Conservation (phyloP, 2,797 vertebrate genomes). For the Parauchenoglanis punctatus region DNA sequence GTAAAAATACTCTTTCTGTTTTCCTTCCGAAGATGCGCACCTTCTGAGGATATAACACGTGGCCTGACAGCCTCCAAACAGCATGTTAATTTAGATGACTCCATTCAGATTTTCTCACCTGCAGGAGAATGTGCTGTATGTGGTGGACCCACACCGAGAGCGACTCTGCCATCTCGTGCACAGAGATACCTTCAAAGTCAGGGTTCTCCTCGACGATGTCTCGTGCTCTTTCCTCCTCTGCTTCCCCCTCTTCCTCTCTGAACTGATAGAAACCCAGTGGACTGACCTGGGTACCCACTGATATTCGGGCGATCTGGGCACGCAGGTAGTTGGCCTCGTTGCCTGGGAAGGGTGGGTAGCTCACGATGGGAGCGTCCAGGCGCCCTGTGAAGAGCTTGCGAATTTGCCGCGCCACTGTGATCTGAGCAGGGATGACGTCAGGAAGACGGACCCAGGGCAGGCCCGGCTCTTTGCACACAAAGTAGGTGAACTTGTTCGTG, state of each 20-base stretch:
- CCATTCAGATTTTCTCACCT: constrained; percentile 73
- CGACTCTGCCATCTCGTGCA: constrained; percentile 81
- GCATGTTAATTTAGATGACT: not conserved
- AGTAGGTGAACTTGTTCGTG: constrained; percentile 87
- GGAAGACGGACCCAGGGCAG: constrained; percentile 87
- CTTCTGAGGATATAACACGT: not conserved
- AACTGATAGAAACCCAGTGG: constrained; percentile 88
- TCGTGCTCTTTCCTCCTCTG: constrained; percentile 76
- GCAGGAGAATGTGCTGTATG: constrained; percentile 83
- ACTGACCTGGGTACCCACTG: constrained; percentile 89
- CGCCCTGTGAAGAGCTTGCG: constrained; percentile 88
- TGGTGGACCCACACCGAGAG: constrained; percentile 90
- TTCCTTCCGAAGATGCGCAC: not conserved
- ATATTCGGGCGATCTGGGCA: constrained; percentile 93
- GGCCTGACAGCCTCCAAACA: not conserved
- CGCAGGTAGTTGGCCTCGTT: constrained; percentile 90
- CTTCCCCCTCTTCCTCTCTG: constrained; percentile 84
- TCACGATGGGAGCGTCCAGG: constrained; percentile 81
- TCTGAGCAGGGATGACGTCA: constrained; percentile 85
- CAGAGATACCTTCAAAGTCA: constrained; percentile 85
- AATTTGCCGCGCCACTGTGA: constrained; percentile 84
- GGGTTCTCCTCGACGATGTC: constrained; percentile 83
- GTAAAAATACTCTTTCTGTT: not conserved
- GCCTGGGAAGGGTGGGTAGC: constrained; percentile 91
- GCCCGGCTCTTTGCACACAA: constrained; percentile 88